A percentile compares a stretch with the other conserved stretches of the same genome.
phyloP scores from a whole-genome alignment of 2,888 invertebrate species.

The Galeopsomyia nigrocyanea region DNA sequence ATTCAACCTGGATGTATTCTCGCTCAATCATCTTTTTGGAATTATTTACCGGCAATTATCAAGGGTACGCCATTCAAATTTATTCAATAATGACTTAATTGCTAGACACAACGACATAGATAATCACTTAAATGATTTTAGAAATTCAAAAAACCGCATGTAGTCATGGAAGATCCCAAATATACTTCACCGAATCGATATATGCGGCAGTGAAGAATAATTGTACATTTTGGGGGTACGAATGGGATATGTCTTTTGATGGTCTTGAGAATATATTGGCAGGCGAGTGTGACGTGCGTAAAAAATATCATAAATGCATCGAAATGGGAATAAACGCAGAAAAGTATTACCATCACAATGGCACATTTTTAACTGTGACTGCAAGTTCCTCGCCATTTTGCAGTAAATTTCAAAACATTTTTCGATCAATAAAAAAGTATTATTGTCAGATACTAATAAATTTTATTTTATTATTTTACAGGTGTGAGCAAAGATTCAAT shows the following conservation, averaged over 20 bases:
- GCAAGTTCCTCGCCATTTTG: conserved; percentile 71
- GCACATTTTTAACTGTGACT: conserved; percentile 72
- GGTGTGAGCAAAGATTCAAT: not conserved
- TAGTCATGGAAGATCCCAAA: conserved; percentile 73
- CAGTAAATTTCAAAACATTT: conserved; percentile 66
- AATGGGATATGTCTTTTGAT: conserved; percentile 71
- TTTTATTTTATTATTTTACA: conserved; percentile 8
- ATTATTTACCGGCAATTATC: not conserved
- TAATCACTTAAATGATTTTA: conserved; percentile 50
- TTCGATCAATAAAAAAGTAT: not conserved
- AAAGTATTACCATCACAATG: conserved; percentile 67
- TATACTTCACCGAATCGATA: conserved; percentile 74
- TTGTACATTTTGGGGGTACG: conserved; percentile 72
- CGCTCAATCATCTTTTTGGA: not conserved
- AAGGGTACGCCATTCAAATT: not conserved
- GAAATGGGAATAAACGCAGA: conserved; percentile 73
- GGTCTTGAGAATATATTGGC: not conserved
- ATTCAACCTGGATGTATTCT: conserved; percentile 75
- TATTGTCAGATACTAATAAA: not conserved
- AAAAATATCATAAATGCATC: conserved; percentile 62
- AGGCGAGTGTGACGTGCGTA: not conserved
- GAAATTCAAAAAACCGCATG: conserved; percentile 73
- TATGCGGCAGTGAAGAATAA: conserved; percentile 64
- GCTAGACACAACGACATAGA: too few species aligned
- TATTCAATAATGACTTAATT: too few species aligned